These are phyloP conservation scores for Lithobates sylvaticus DNA, from an alignment of 2,797 vertebrate species.

Conservation along the genomic window DNA sequence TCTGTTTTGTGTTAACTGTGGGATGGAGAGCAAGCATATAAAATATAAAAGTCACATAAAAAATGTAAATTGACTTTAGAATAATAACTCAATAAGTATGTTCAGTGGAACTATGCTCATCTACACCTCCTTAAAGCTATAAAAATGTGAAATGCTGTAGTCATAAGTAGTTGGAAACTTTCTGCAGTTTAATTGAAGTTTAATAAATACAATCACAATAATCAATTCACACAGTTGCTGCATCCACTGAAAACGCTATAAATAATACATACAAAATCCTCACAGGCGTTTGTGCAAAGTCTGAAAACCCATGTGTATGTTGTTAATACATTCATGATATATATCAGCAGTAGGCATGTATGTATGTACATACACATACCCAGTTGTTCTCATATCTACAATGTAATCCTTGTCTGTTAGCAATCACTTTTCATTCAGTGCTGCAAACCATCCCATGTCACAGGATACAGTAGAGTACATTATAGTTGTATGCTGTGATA, in stretches of 20 bases:
- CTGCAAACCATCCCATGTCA: conserved; percentile 5
- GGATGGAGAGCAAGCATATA: background rate
- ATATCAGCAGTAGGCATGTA: conserved; percentile 37
- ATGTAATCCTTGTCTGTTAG: conserved; percentile 29
- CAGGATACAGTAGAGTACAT: conserved; percentile 8
- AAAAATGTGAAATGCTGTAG: background rate
- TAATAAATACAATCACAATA: conserved; percentile 61
- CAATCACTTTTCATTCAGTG: conserved; percentile 13
- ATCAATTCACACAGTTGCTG: conserved; percentile 48
- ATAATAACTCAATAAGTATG: background rate
- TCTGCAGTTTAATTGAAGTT: conserved; percentile 51
- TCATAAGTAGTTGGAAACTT: background rate
- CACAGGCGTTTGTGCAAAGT: conserved; percentile 4
- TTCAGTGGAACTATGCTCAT: background rate
- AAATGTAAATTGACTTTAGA: too few species aligned
- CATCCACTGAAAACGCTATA: conserved; percentile 46
- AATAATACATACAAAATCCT: conserved; percentile 50
- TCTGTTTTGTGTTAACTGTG: background rate
- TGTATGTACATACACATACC: conserved; percentile 5
- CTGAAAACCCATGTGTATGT: conserved; percentile 29
- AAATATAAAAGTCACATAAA: too few species aligned
- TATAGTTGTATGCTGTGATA: conserved; percentile 5
- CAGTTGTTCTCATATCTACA: conserved; percentile 11
- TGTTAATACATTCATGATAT: conserved; percentile 45
- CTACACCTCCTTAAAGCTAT: background rate